Evolutionary conservation across 2,797 vertebrate genomes (phyloP).

Genomic region (Darevskia nairensis): DNA sequence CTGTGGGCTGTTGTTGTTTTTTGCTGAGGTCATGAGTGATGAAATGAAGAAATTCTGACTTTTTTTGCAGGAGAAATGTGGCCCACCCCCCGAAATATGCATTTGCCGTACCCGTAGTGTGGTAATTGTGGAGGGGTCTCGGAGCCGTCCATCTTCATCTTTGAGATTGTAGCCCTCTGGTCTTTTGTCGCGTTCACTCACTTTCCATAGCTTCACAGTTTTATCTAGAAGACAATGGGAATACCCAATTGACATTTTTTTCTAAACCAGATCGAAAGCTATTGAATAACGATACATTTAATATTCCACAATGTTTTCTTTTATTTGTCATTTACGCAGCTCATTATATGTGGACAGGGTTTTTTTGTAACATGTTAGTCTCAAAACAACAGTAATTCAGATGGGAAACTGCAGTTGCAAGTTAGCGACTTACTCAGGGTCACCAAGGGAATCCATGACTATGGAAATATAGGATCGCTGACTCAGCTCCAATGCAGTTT

Average conservation of each 20-base stretch:
- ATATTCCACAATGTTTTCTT: background rate
- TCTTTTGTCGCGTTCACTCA: conserved; percentile 96
- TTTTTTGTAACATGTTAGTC: background rate
- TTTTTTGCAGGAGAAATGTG: background rate
- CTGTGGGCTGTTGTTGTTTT: background rate
- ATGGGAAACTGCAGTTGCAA: background rate
- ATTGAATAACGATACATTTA: background rate
- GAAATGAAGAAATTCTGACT: background rate
- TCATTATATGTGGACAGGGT: background rate
- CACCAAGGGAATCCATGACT: background rate
- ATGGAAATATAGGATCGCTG: background rate
- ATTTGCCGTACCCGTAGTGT: conserved; percentile 86
- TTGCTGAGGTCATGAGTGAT: background rate
- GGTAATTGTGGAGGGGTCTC: conserved; percentile 95
- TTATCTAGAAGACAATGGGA: conserved; percentile 78
- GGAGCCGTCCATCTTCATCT: conserved; percentile 94
- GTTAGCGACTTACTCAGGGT: background rate
- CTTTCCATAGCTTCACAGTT: conserved; percentile 99
- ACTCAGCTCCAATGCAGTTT: background rate
- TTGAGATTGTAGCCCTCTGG: conserved; percentile 98
- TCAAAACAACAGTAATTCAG: background rate
- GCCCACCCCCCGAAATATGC: background rate
- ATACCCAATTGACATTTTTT: fast-evolving
- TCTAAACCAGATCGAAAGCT: background rate
- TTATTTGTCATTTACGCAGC: background rate